Evolutionary conservation across 2,888 invertebrate species (phyloP), one percentile per base, ranked within the genome.

Genomic region (Lottia scabra): DNA sequence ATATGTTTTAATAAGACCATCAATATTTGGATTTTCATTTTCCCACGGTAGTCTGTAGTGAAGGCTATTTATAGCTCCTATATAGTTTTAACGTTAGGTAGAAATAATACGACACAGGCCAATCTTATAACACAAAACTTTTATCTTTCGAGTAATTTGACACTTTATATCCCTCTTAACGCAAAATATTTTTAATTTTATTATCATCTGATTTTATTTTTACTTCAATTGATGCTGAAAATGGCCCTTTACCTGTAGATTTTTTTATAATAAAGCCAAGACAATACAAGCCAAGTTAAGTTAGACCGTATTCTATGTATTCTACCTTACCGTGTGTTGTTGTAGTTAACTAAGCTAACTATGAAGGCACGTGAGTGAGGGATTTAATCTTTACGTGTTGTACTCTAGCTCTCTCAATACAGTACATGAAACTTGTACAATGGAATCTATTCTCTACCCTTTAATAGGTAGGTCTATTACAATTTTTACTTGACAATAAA

Each of bases 11-110:
- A 56, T 56, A 23, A 12, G 23, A 56, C 56, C 23, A 56, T 56
- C 56, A 56, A 56, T 56, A 56, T 56, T 56, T 56, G 56, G 56
- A 23, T 19, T 56, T 19, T 56, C 56, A 56, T 13, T 56, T 56
- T 56, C 56, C 56, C 56, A 56, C 56, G 56, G 19, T 56, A 56
- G 56, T 23, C 19, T 6, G 56, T 12, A 56, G 56, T 23, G 12
- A 6, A 38, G 15, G 56, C 56, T 56, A 56, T 56, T 56, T 56
- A 23, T 56, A 56, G 23, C 56, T 56, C 56, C 13, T 19, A 13
- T 56, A 56, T 23, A 56, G 56, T 56, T 23, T 56, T 56, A 56
- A 23, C 23, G 8, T 19, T n/a, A 13, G 56, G 56, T 56, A 19
- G 23, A 19, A 23, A n/a, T 23, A 56, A 8, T 38, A 38, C 38